phyloP scores from a whole-genome alignment of 1,140 invertebrate species.

The Drosophila prosaltans region DNA sequence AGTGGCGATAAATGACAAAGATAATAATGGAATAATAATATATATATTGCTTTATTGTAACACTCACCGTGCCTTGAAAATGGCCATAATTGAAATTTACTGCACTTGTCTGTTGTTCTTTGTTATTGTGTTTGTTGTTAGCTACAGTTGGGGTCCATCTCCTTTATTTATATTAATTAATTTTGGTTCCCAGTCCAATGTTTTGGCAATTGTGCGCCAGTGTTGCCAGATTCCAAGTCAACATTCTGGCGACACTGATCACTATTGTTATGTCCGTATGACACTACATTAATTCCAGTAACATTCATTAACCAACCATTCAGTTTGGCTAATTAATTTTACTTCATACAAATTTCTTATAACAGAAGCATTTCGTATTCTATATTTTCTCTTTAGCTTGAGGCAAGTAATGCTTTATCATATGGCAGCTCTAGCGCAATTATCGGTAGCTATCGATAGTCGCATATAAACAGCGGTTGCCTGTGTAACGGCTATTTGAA shows the following conservation, averaged over 20 bases:
- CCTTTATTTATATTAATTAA: constrained; percentile 5
- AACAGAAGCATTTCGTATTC: too few relatives aligned
- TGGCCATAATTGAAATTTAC: constrained; percentile 65
- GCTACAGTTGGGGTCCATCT: neutral
- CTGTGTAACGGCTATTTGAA: neutral
- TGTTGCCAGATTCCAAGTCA: neutral
- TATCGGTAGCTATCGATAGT: constrained; percentile 1
- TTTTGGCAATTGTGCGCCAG: neutral
- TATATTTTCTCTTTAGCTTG: neutral
- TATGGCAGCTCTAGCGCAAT: neutral
- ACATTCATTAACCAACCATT: neutral
- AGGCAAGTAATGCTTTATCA: neutral
- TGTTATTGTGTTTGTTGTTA: neutral
- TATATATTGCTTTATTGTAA: neutral
- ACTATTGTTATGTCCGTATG: neutral
- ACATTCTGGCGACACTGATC: neutral
- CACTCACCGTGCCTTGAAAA: constrained; percentile 75
- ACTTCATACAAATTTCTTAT: too few relatives aligned
- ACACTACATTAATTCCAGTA: neutral
- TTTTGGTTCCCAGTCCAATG: neutral
- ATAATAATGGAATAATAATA: constrained; percentile 9
- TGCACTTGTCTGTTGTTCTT: neutral
- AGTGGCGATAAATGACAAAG: neutral
- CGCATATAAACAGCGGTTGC: neutral
- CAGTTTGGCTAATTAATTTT: too few relatives aligned